Evolutionary conservation across 1,140 invertebrate species (phyloP).

Genomic region (Metaphire vulgaris): DNA sequence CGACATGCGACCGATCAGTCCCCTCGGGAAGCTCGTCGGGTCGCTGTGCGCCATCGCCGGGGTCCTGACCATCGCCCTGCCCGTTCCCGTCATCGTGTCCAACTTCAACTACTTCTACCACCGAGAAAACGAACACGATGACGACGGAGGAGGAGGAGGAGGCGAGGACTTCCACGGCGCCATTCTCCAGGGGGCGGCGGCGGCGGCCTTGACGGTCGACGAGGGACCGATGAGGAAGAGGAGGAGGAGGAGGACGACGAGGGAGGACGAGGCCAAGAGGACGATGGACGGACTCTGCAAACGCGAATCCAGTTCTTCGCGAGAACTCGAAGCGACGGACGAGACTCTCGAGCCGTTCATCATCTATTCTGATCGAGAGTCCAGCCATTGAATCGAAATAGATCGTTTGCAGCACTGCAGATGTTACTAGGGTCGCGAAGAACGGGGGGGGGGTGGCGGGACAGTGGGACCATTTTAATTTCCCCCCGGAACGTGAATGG

Average conservation of each 20-base stretch:
- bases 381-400: too few species aligned
- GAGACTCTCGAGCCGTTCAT: too few species aligned
- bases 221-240: background rate
- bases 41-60: constrained; percentile 98
- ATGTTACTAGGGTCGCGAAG: too few species aligned
- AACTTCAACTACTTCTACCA: constrained; percentile 99
- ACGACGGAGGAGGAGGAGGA: background rate
- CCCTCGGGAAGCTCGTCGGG: constrained; percentile 97
- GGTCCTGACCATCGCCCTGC: constrained; percentile 68
- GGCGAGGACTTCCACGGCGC: background rate
- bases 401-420: too few species aligned
- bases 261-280: background rate
- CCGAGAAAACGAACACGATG: constrained; percentile 52
- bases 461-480: too few species aligned
- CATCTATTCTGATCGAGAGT: too few species aligned
- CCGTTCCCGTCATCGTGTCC: constrained; percentile 97
- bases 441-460: too few species aligned
- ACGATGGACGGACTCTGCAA: too few species aligned
- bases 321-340: too few species aligned
- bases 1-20: constrained; percentile 92
- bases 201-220: background rate
- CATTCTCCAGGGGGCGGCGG: background rate
- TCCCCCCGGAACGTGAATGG: too few species aligned
- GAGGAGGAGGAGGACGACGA: background rate
- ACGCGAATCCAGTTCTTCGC: too few species aligned